Conservation (phyloP, 35 echinoderm and acorn worm genomes). For the Ophiothrix spiculata region DNA sequence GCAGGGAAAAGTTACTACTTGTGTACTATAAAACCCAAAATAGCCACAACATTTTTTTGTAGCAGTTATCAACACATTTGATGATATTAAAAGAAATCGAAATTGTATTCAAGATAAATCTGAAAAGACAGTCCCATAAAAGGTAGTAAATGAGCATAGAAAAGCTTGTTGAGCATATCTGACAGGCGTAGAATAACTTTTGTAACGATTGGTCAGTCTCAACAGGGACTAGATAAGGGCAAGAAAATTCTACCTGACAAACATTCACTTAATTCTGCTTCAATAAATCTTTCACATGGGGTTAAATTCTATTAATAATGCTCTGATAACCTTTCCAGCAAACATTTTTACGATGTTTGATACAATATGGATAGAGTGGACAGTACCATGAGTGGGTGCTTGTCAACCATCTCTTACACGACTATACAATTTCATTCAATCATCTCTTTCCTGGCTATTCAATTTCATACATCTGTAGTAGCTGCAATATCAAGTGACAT, state of each 20-base stretch:
- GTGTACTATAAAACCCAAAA: not conserved
- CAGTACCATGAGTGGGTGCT: not conserved
- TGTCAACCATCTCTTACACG: not conserved
- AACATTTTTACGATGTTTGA: constrained; percentile 10
- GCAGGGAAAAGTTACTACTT: not conserved
- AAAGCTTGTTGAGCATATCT: constrained; percentile 3
- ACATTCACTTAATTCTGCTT: not conserved
- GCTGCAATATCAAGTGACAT: too few species aligned
- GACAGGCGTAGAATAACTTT: not conserved
- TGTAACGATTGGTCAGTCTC: constrained; percentile 8
- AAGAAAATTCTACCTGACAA: not conserved
- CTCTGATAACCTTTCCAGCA: constrained; percentile 1
- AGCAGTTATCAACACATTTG: not conserved
- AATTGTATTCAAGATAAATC: constrained; percentile 7
- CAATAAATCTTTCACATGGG: constrained; percentile 2
- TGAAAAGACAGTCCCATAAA: not conserved
- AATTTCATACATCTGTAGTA: too few species aligned
- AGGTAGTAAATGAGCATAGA: not conserved
- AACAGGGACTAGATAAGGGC: too few species aligned
- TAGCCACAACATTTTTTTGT: not conserved
- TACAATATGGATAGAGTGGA: not conserved
- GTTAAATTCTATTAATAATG: not conserved
- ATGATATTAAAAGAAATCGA: not conserved
- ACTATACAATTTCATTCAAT: not conserved
- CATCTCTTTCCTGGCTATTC: too few species aligned